Percentiles rank a stretch among this genome's conserved stretches.
Conservation (phyloP, 2,797 vertebrate species). For the Chromobotia macracanthus region DNA sequence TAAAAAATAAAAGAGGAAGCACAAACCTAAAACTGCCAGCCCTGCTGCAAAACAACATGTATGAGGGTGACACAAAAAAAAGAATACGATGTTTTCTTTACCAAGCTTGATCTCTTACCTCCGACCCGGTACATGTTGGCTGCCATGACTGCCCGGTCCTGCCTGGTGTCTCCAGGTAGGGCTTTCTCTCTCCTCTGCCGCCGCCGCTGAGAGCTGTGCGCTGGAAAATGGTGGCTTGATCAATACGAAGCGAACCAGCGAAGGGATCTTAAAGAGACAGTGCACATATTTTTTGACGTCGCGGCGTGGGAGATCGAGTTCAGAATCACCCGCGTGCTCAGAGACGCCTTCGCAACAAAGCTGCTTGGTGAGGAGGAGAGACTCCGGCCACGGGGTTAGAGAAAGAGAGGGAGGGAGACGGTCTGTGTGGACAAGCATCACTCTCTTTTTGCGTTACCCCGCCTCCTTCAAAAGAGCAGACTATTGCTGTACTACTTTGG, state of each 20-base stretch:
- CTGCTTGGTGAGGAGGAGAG: conserved; percentile 49
- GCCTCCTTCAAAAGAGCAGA: conserved; percentile 50
- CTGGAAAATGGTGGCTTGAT: conserved; percentile 88
- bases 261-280: conserved; percentile 83
- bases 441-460: conserved; percentile 46
- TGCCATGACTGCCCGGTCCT: conserved; percentile 82
- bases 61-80: conserved; percentile 56
- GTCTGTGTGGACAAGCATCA: conserved; percentile 46
- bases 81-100: conserved; percentile 18
- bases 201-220: conserved; percentile 71
- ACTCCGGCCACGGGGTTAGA: conserved; percentile 42
- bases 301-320: conserved; percentile 11
- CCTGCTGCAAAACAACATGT: conserved; percentile 60
- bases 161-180: conserved; percentile 82
- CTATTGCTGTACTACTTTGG: conserved; percentile 48
- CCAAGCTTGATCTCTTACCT: conserved; percentile 71
- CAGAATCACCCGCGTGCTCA: conserved; percentile 44
- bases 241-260: conserved; percentile 80
- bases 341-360: conserved; percentile 59
- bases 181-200: conserved; percentile 72
- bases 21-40: conserved; percentile 66
- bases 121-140: conserved; percentile 88
- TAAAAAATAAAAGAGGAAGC: conserved; percentile 76
- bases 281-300: conserved; percentile 56
- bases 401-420: conserved; percentile 47